These are phyloP conservation scores for Noctilio leporinus DNA, from an alignment of 2,113 vertebrate species.

Conservation along the genomic window DNA sequence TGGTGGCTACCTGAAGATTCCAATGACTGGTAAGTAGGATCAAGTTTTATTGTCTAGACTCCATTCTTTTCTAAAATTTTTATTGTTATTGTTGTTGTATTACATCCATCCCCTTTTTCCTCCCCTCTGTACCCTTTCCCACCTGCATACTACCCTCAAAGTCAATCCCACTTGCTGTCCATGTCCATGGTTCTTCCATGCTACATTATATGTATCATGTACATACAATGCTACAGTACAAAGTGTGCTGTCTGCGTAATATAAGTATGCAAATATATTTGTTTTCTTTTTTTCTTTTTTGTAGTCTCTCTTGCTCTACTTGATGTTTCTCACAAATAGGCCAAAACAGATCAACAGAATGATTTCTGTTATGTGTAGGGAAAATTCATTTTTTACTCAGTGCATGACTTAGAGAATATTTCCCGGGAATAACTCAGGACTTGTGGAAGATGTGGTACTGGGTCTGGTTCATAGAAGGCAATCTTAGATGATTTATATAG, in stretches of 20 bases:
- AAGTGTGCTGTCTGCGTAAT: not conserved
- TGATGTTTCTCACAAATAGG: not conserved
- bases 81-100: too few relatives aligned
- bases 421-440: not conserved
- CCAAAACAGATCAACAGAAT: not conserved
- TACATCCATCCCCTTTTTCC: too few relatives aligned
- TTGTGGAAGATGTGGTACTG: not conserved
- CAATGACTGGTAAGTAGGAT: not conserved
- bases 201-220: too few relatives aligned
- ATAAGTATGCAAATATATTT: not conserved
- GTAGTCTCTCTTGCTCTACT: not conserved
- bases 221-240: too few relatives aligned
- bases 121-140: too few relatives aligned
- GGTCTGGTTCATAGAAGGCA: not conserved
- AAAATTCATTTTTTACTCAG: conserved; percentile 18
- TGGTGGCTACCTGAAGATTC: not conserved
- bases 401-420: not conserved
- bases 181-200: too few relatives aligned
- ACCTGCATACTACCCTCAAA: too few relatives aligned
- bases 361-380: not conserved
- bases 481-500: not conserved
- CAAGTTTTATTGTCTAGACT: not conserved
- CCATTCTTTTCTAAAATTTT: too few relatives aligned
- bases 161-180: too few relatives aligned
- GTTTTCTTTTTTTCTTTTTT: not conserved